Evolutionary conservation across 2,888 invertebrate species (phyloP).

Genomic region (Scrobipalpa atriplicella): DNA sequence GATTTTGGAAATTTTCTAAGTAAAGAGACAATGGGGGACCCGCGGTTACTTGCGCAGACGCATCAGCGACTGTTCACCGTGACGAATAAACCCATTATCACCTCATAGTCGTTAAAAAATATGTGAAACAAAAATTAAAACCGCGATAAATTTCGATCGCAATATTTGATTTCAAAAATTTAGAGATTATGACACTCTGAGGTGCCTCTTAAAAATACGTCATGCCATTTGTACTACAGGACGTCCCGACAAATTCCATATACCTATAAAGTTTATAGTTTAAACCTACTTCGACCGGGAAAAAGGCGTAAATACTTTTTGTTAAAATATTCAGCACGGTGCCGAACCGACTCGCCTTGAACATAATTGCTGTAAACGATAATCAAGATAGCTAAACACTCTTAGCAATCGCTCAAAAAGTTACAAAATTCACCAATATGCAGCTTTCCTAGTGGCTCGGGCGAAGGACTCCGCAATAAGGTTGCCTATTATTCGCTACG

Average conservation of each 20-base stretch:
- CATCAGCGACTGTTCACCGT: not conserved
- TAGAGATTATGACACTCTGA: too few species aligned
- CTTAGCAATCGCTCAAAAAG: constrained; percentile 51
- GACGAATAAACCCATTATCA: not conserved
- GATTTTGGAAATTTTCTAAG: too few species aligned
- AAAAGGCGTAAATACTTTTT: not conserved
- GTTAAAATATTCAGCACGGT: not conserved
- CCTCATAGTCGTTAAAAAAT: constrained; percentile 6
- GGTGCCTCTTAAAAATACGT: too few species aligned
- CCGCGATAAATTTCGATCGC: too few species aligned
- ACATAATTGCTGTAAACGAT: constrained; percentile 52
- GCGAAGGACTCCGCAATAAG: constrained; percentile 80
- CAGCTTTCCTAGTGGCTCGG: constrained; percentile 72
- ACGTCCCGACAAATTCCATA: not conserved
- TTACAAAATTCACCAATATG: constrained; percentile 71
- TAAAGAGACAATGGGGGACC: too few species aligned
- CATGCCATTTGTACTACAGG: not conserved
- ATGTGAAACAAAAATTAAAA: too few species aligned
- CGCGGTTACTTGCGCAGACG: not conserved
- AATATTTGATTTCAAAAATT: too few species aligned
- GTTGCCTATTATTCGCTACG: constrained; percentile 81
- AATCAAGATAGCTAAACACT: constrained; percentile 58
- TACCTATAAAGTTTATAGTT: too few species aligned
- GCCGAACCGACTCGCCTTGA: constrained; percentile 47
- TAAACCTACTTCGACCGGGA: not conserved